Base-by-base conservation (phyloP, 1,140 invertebrate species). In the Aphaenogaster ashmeadi region DNA sequence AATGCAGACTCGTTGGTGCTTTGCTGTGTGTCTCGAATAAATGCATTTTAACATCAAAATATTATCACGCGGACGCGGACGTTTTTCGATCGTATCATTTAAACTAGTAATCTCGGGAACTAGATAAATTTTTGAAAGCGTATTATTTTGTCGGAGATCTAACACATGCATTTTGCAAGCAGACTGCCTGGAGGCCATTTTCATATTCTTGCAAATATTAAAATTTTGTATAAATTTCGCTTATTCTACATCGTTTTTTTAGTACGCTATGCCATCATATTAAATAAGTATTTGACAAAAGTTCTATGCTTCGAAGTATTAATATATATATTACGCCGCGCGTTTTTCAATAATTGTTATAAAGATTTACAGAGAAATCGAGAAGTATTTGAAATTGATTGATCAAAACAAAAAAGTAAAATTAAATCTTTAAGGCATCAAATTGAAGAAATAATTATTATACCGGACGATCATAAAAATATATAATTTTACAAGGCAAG, bases 381-480 rank as follows among this genome's bases (percentile, higher is more conserved):
- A 72, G 3, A 41, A 84, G 18, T 15, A 15, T 60, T 18, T 15
- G 8, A 60, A 58, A 38, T 13, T 27, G 4, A 50, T 38, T 58
- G 0, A 41, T 52, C 0, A 36, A 41, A 47, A 41, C 1, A 15
- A 21, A 36, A 66, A 27, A n/a, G 15, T 36, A 72, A 58, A 33
- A 3, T n/a, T 64, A 64, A 47, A 33, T 47, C 0, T 78, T 36
- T 47, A 58, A 75, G n/a, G 0, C 4, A 21, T 7, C 0, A 77
- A 77, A 38, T 87, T 92, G 87, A 88, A 89, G 69, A 87, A 87
- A 93, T 88, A 93, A 92, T 93, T 92, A 90, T 87, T 88, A 92
- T n/a, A 44, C 21, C 8, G 9, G 9, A 66, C 3, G 21, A 67
- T 67, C 1, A 41, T 38, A 44, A 67, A 67, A 0, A 75, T 44